Conservation (phyloP, 2,797 vertebrate genomes). For the Bradypodion pumilum region DNA sequence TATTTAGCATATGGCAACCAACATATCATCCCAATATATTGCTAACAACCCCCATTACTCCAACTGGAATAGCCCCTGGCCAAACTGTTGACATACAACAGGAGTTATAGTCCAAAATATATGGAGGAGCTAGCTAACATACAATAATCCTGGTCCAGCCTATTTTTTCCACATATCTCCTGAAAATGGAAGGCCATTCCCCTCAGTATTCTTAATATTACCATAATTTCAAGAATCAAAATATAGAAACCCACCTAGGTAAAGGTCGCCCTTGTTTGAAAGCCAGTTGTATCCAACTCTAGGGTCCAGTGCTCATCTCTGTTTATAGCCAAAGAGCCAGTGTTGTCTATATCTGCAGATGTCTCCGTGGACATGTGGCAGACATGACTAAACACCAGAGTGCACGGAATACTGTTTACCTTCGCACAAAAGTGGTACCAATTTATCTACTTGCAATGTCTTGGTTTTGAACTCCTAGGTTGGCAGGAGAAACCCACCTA, state of each 20-base stretch:
- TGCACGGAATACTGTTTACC: no score
- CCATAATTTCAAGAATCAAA: not conserved
- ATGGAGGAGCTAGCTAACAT: not conserved
- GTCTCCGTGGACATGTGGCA: no score
- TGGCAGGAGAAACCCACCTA: not conserved
- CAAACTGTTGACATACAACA: not conserved
- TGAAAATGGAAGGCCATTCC: not conserved
- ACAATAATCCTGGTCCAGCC: not conserved
- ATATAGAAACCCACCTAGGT: not conserved
- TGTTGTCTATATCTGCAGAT: no score
- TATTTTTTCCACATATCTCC: not conserved
- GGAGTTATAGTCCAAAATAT: not conserved
- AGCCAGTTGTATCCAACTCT: no score
- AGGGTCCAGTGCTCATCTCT: no score
- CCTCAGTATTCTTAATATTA: not conserved
- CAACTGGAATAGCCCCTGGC: not conserved
- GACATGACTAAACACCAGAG: no score
- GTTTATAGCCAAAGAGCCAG: no score
- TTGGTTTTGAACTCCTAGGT: no score
- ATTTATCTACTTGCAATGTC: no score
- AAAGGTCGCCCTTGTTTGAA: no score
- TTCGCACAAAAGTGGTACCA: no score
- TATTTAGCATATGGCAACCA: no score
- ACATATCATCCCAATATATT: not conserved
- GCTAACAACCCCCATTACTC: not conserved